Evolutionary conservation across 2,797 vertebrate genomes (phyloP).

Genomic region (Esox masquinongy): DNA sequence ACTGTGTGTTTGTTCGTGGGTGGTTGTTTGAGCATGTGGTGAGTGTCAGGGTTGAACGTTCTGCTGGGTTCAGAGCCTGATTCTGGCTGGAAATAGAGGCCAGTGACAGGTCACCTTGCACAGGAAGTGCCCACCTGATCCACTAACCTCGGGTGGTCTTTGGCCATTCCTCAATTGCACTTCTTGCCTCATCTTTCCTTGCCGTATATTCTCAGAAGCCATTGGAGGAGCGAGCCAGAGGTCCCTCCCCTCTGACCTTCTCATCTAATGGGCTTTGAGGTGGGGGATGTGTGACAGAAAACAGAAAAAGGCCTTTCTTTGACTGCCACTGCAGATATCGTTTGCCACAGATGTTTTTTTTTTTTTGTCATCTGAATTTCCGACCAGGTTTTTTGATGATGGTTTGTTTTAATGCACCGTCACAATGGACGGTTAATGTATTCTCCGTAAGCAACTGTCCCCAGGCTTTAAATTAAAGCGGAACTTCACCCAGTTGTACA

Average conservation of each 20-base stretch:
- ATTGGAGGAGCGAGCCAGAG: no score
- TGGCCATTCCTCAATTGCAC: not conserved
- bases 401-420: no score
- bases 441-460: not conserved
- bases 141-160: not conserved
- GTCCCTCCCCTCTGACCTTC: not conserved
- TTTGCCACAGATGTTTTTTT: no score
- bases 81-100: constrained; percentile 20
- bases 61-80: constrained; percentile 11
- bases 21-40: not conserved
- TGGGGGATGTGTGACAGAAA: not conserved
- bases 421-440: not conserved
- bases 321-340: no score
- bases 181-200: not conserved
- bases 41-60: not conserved
- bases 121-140: constrained; percentile 11
- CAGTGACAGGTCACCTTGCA: constrained; percentile 26
- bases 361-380: no score
- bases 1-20: not conserved
- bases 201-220: no score
- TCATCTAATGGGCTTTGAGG: not conserved
- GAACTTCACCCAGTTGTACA: no score
- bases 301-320: no score
- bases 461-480: not conserved
- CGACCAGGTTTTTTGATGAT: not conserved